Percentiles rank a stretch among this genome's conserved stretches.
Conservation (phyloP, 1,140 invertebrate species). For the Trichoplusia ni region DNA sequence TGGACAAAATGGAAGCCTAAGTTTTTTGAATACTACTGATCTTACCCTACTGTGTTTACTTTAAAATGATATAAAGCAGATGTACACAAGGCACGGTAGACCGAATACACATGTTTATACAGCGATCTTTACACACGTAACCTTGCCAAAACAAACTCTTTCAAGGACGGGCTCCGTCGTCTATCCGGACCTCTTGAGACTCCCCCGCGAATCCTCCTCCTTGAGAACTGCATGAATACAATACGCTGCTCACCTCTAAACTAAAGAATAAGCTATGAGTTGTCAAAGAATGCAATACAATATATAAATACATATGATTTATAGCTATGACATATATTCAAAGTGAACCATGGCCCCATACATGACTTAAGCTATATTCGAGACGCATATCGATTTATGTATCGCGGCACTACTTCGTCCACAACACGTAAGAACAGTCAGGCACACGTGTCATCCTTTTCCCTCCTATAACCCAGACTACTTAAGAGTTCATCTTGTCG, state of each 20-base stretch:
- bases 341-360: background rate
- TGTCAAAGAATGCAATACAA: conserved; percentile 30
- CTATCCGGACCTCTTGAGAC: conserved; percentile 46
- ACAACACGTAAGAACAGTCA: conserved; percentile 49
- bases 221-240: conserved; percentile 30
- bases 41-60: too few species aligned
- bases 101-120: background rate
- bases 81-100: too few species aligned
- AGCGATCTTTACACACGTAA: conserved; percentile 36
- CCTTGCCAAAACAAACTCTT: conserved; percentile 56
- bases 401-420: conserved; percentile 52
- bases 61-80: too few species aligned
- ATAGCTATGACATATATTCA: conserved; percentile 18
- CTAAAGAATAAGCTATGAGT: conserved; percentile 9
- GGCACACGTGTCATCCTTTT: conserved; percentile 50
- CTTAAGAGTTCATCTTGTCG: conserved; percentile 34
- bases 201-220: conserved; percentile 33
- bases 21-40: too few species aligned
- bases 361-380: conserved; percentile 37
- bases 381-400: conserved; percentile 37
- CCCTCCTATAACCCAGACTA: conserved; percentile 38
- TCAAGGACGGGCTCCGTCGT: conserved; percentile 54
- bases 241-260: conserved; percentile 41
- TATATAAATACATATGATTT: conserved; percentile 34
- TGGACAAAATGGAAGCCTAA: too few species aligned